Base-by-base conservation (phyloP, 2,797 vertebrate genomes). In the Bradypus variegatus region DNA sequence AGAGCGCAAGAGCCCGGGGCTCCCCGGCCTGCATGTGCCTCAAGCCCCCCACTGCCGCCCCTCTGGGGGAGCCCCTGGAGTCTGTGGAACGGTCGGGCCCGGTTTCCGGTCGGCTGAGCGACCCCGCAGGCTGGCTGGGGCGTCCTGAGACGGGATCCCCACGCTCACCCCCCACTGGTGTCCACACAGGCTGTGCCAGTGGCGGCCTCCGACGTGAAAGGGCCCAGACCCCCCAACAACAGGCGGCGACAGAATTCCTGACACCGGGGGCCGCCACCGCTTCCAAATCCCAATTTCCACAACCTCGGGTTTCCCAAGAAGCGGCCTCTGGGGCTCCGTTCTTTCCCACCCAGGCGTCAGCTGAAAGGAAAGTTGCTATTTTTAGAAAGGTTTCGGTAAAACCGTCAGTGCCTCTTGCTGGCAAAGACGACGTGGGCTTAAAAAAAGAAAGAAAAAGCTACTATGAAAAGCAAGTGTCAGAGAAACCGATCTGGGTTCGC, bases 341-440 rank as follows among this genome's bases (percentile, higher is more conserved):
- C 14, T 31, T 65, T 91, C 81, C 69, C 70, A 55, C 45, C 88
- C 1, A 0, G 38, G 70, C 45, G 76, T 31, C 10, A 29, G 72
- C 80, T 82, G 50, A 67, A 85, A 88, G 93, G 83, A 91, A 94
- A 94, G 67, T 60, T 1, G 9, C 89, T 93, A 92, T 88, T 91
- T 94, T 94, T 93, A 85, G 91, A 67, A 79, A 73, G 15, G 33
- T 84, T 93, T 91, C 91, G 72, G 38, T 29, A 67, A 91, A 85
- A 50, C 60, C 4, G 0, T 31, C 21, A 67, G 89, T 67, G 69
- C 58, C 65, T 85, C 65, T 85, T 53, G 73, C 45, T 65, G 13
- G 50, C 31, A 55, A 25, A 29, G 72, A 33, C 33, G 18, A 79
- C 89, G 73, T 10, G 31, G 77, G 65, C 70, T 80, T 16, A 21